Conservation (phyloP, 2,797 vertebrate genomes). For the Danio aesculapii region DNA sequence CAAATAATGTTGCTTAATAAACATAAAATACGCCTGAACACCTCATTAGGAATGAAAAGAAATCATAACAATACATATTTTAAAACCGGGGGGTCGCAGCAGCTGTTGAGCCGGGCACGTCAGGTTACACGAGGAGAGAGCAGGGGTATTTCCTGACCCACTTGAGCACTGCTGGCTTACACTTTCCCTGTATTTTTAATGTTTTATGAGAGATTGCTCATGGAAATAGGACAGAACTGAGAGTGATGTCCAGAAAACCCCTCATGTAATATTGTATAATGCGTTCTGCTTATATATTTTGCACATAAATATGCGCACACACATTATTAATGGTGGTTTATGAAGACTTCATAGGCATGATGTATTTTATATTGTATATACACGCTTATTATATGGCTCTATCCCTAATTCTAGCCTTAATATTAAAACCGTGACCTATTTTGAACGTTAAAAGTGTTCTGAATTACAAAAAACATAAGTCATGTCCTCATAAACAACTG, state of each 20-base stretch:
- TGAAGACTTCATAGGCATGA: no score
- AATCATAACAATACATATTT: background rate
- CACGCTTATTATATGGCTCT: no score
- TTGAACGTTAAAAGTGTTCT: no score
- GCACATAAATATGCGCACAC: background rate
- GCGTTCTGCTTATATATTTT: background rate
- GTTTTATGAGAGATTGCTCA: slow-evolving; percentile 18
- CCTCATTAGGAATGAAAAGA: background rate
- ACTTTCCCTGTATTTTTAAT: slow-evolving; percentile 8
- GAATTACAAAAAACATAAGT: no score
- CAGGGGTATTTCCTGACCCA: slow-evolving; percentile 32
- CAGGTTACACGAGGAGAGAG: slow-evolving; percentile 15
- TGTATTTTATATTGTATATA: no score
- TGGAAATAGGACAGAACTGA: background rate
- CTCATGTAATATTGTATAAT: background rate
- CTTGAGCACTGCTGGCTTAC: background rate
- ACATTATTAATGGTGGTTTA: no score
- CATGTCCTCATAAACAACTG: no score
- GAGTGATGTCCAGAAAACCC: background rate
- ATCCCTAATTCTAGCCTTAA: no score
- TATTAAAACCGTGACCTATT: no score
- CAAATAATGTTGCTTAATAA: background rate
- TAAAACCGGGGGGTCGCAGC: background rate
- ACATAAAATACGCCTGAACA: background rate
- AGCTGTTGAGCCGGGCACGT: background rate